Evolutionary conservation across 53 echinoderm and acorn worm genomes (phyloP).

Genomic region (Hippasteria phrygiana): DNA sequence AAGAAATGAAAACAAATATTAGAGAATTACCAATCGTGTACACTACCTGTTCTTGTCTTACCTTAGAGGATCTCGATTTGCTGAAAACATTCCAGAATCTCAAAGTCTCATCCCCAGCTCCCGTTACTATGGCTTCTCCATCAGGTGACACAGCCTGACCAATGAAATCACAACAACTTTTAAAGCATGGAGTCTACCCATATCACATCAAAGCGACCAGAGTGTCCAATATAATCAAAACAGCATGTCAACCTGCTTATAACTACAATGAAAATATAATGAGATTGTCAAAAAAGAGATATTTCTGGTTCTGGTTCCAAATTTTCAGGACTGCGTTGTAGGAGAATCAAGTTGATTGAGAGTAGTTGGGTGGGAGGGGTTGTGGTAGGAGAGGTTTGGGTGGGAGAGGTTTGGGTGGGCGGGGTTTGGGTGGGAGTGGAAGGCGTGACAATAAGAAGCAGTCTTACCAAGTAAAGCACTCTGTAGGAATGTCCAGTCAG

Average conservation of each 20-base stretch:
- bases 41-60: slow-evolving; percentile 48
- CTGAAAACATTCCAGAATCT: slow-evolving; percentile 99
- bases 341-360: too few species aligned
- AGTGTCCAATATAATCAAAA: too few species aligned
- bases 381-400: too few species aligned
- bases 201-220: not conserved
- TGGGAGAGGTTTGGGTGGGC: not conserved
- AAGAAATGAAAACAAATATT: too few species aligned
- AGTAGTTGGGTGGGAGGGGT: too few species aligned
- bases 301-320: too few species aligned
- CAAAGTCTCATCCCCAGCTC: slow-evolving; percentile 96
- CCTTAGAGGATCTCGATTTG: slow-evolving; percentile 98
- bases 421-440: not conserved
- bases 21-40: too few species aligned
- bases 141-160: slow-evolving; percentile 96
- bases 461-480: slow-evolving; percentile 93
- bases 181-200: not conserved
- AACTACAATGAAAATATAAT: too few species aligned
- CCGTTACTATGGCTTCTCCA: slow-evolving; percentile 99
- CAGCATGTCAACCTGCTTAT: too few species aligned
- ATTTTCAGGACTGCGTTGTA: too few species aligned
- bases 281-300: too few species aligned
- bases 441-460: not conserved
- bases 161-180: not conserved
- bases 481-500: slow-evolving; percentile 95